These are phyloP conservation scores for Miichthys miiuy DNA, from an alignment of 2,797 vertebrate genomes.

Conservation along the genomic window DNA sequence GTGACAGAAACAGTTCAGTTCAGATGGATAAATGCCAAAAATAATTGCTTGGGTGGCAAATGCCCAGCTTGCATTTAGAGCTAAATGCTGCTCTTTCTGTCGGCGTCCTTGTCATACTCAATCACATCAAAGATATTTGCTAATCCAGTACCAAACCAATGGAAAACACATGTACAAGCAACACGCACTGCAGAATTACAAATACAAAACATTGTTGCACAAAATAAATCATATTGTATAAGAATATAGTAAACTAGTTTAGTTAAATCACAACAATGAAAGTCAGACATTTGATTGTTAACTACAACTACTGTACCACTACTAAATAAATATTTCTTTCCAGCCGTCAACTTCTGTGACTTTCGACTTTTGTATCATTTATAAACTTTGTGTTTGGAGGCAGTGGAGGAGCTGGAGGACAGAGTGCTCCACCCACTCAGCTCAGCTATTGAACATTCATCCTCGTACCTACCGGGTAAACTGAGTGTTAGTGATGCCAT, in stretches of 20 bases:
- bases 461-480: constrained; percentile 75
- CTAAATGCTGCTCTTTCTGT: constrained; percentile 6
- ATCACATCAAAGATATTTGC: neutral
- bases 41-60: constrained; percentile 1
- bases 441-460: constrained; percentile 71
- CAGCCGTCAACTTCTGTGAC: constrained; percentile 20
- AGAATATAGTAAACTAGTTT: neutral
- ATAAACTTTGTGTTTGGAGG: constrained; percentile 23
- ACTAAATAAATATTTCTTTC: neutral
- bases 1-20: neutral
- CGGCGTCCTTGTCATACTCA: neutral
- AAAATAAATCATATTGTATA: neutral
- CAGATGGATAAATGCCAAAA: neutral
- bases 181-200: too few species aligned
- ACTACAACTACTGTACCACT: neutral
- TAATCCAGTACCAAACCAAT: neutral
- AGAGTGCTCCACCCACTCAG: constrained; percentile 67
- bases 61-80: neutral
- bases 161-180: neutral
- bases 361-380: constrained; percentile 28
- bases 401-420: constrained; percentile 50
- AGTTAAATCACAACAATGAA: neutral
- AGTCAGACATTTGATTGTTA: neutral
- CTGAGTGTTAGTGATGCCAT: constrained; percentile 75
- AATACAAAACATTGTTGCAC: too few species aligned